phyloP scores from a whole-genome alignment of 2,888 invertebrate genomes.

The Heliconius ismenius region DNA sequence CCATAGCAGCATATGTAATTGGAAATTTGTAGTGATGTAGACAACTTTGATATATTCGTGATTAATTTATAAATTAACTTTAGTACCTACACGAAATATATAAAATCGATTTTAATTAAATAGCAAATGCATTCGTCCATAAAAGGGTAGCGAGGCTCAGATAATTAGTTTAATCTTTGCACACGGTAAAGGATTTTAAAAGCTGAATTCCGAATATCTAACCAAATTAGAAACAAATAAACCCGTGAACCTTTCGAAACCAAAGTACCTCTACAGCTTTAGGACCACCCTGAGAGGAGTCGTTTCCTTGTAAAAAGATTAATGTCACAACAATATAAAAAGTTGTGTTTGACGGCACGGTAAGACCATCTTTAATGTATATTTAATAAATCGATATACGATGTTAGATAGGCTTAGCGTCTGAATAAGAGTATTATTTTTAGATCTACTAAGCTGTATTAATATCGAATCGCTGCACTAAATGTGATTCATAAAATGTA shows the following conservation, averaged over 20 bases:
- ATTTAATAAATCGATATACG: slow-evolving; percentile 31
- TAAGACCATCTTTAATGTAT: slow-evolving; percentile 27
- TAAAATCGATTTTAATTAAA: slow-evolving; percentile 21
- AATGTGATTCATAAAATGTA: neutral
- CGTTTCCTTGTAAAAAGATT: slow-evolving; percentile 47
- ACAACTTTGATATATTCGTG: slow-evolving; percentile 4
- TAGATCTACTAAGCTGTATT: neutral
- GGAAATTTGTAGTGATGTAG: slow-evolving; percentile 20
- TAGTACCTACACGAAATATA: neutral
- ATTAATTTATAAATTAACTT: slow-evolving; percentile 15
- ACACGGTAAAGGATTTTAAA: slow-evolving; percentile 39
- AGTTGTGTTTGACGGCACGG: slow-evolving; percentile 37
- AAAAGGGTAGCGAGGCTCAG: slow-evolving; percentile 7
- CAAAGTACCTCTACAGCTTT: slow-evolving; percentile 40
- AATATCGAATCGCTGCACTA: neutral
- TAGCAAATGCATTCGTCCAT: slow-evolving; percentile 17
- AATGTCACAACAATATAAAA: slow-evolving; percentile 46
- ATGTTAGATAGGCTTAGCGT: slow-evolving; percentile 15
- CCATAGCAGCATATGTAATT: slow-evolving; percentile 17
- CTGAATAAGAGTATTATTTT: neutral
- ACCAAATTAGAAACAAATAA: slow-evolving; percentile 42
- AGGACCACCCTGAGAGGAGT: slow-evolving; percentile 50
- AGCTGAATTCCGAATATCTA: slow-evolving; percentile 38
- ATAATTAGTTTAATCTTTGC: slow-evolving; percentile 37
- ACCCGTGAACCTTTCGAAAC: slow-evolving; percentile 31